Percentiles rank a stretch among this genome's conserved stretches.
Evolutionary conservation across 1,140 invertebrate species (phyloP).

Genomic region (Coptotermes formosanus): DNA sequence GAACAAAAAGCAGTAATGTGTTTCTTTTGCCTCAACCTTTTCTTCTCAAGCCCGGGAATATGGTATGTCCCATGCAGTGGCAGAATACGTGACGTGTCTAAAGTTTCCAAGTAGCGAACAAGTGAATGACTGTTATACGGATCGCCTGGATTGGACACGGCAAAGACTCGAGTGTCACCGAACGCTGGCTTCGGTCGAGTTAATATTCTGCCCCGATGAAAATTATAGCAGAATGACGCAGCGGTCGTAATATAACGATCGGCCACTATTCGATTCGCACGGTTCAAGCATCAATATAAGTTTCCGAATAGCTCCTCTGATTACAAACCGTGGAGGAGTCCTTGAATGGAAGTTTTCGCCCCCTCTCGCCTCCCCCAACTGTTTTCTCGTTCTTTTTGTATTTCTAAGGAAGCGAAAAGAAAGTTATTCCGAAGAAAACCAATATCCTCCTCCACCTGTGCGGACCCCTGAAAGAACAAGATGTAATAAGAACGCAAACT

Average conservation of each 20-base stretch:
- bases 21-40: neutral
- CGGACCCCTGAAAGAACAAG: neutral
- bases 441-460: neutral
- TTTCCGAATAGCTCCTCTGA: constrained; percentile 20
- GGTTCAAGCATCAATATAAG: constrained; percentile 25
- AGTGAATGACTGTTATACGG: no score
- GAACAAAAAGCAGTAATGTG: neutral
- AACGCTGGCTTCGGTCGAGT: neutral
- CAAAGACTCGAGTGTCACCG: neutral
- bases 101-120: no score
- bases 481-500: no score
- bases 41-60: neutral
- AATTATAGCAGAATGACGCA: constrained; percentile 28
- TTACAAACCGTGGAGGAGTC: neutral
- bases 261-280: constrained; percentile 19
- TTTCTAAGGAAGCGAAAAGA: neutral
- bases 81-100: neutral
- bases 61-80: neutral
- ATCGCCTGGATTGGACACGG: neutral
- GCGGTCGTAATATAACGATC: constrained; percentile 17
- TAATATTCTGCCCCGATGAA: constrained; percentile 17
- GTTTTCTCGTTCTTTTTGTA: neutral
- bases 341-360: neutral
- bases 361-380: no score
- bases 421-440: neutral